Evolutionary conservation across 1,140 invertebrate species (phyloP), one percentile per base, ranked within the genome.

Genomic region (Zophobas morio): DNA sequence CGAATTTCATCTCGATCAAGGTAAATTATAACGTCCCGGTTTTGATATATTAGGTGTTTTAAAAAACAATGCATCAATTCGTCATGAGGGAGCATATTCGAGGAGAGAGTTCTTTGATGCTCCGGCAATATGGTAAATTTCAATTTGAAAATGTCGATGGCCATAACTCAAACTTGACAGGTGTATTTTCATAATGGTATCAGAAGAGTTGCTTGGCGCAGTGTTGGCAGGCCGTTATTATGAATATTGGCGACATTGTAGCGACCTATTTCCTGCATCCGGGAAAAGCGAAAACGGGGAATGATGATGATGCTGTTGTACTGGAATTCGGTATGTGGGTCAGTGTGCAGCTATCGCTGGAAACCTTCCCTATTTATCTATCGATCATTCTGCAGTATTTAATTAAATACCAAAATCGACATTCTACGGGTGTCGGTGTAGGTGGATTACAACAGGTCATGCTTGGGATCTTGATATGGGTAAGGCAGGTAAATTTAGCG

Each of bases 341-440:
- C 60, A 66, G 60, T 66, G 60, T 66, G 60, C 56, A 60, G 35
- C 35, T 6, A 60, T 60, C 8, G 56, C 36, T 60, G 56, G 60
- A 42, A 66, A 66, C 42, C 60, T 66, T 8, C 39, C 6, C 60
- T 66, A 66, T 66, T 66, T 66, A 66, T 66, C 60, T 66, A 66
- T 66, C 60, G 60, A 66, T 66, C 60, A 66, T 66, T 46, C 60
- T 66, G 60, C 60, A 66, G 60, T 66, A 66, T 66, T 66, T 66
- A 66, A 66, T 66, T 66, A 66, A 66, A 66, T 66, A 42, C 60
- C 60, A 66, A 66, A 66, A 66, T 66, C 60, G 42, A 66, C 60
- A 66, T 66, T 66, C 60, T 42, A 42, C 36, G 33, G 20, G 39
- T 36, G 39, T 40, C 39, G 60, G 56, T 60, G 56, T 36, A 33